Percentiles rank a stretch among this genome's conserved stretches.
Evolutionary conservation across 2,888 invertebrate genomes (phyloP).

Genomic region (Zaprionus lineosus): DNA sequence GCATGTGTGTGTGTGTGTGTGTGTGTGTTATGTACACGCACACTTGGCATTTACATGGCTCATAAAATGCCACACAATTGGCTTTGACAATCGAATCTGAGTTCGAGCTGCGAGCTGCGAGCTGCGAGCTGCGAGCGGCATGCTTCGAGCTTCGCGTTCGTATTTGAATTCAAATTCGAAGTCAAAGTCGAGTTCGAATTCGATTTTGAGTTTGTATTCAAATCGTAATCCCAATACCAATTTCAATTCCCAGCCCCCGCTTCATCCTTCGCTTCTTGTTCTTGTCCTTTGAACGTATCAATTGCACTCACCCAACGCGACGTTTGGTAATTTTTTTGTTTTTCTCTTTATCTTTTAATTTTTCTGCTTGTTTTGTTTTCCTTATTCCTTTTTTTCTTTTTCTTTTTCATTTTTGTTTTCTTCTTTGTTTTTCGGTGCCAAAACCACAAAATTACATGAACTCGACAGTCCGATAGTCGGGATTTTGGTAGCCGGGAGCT

Average conservation of each 20-base stretch:
- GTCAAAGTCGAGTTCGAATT: too few species aligned
- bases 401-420: slow-evolving; percentile 13
- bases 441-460: slow-evolving; percentile 76
- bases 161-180: too few species aligned
- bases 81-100: slow-evolving; percentile 74
- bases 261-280: slow-evolving; percentile 43
- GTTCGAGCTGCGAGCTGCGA: too few species aligned
- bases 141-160: too few species aligned
- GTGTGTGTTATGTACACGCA: background rate
- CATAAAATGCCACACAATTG: slow-evolving; percentile 35
- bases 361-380: slow-evolving; percentile 14
- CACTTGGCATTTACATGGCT: slow-evolving; percentile 58
- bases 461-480: too few species aligned
- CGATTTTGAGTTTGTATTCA: slow-evolving; percentile 63
- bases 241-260: slow-evolving; percentile 13
- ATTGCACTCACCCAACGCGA: slow-evolving; percentile 53
- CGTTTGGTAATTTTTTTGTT: slow-evolving; percentile 20
- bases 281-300: slow-evolving; percentile 58
- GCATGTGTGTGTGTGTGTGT: too few species aligned
- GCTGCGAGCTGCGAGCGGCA: too few species aligned
- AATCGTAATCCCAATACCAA: slow-evolving; percentile 13
- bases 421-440: slow-evolving; percentile 39
- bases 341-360: slow-evolving; percentile 15
- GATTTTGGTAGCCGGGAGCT: slow-evolving; percentile 8
- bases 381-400: slow-evolving; percentile 2